Base-by-base conservation (phyloP, 2,797 vertebrate genomes). In the Propithecus perrieri region DNA sequence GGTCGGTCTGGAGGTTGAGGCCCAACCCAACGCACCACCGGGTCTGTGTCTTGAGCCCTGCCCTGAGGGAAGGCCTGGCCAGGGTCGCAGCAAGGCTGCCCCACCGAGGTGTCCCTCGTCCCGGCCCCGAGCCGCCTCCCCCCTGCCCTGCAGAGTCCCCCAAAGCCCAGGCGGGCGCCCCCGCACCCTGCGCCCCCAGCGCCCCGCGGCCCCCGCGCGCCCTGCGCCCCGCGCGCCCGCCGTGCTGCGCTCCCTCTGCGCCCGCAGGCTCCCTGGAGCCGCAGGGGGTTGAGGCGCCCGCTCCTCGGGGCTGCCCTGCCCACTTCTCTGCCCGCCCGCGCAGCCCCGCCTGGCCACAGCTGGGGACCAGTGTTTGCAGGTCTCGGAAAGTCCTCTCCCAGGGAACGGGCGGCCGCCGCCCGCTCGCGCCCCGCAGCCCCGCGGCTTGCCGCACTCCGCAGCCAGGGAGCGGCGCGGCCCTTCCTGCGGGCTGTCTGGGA, bases 301-400 rank as follows among this genome's bases (percentile, higher is more conserved):
- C 7, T 35, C 20, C 5, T 14, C 14, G 30, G 38, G 22, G 30
- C 30, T 38, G 33, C 35, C 4, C 59, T 69, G 57, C 8, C 72
- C 30, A 14, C 38, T 12, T 59, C 30, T 78, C 71, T 26, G 50
- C 71, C 76, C 57, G 84, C 48, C 67, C 3, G 6, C 11, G 41
- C 7, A 86, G 53, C 20, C 46, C 38, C 18, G 0, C 92, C 69
- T 22, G n/a, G 59, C 75, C n/a, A 61, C 93, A 65, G 97, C 69
- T 95, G 38, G 96, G 94, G 65, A 97, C 80, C 4, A 81, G 76
- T 98, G 97, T 98, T 98, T 98, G 2, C 76, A 75, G 87, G 61
- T 38, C 18, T 41, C 93, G 98, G 97, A 98, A 98, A 92, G 84
- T 88, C 78, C 93, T 87, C 91, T 41, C 12, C 11, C 24, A 17